Evolutionary conservation across 2,113 vertebrate genomes (phyloP).

Genomic region (Sciurus niger): DNA sequence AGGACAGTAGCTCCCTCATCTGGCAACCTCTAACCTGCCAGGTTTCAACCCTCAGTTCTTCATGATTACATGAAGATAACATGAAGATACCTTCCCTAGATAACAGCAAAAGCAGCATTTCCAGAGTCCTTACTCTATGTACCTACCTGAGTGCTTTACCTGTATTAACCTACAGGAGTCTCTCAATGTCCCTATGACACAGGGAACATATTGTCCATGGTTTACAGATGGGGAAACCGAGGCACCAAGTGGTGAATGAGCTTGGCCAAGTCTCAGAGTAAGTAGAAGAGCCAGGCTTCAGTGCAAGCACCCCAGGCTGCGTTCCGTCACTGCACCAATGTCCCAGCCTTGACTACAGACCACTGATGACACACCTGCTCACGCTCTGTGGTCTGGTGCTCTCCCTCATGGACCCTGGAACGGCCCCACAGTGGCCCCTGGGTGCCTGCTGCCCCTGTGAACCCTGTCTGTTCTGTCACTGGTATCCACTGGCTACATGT

Average conservation of each 20-base stretch:
- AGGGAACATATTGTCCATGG: not conserved
- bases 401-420: rapidly evolving
- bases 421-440: too few species aligned
- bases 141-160: not conserved
- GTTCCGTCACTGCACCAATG: rapidly evolving
- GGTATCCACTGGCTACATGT: not conserved
- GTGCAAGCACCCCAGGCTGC: not conserved
- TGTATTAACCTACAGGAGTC: not conserved
- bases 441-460: not conserved
- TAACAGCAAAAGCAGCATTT: not conserved
- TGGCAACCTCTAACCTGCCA: not conserved
- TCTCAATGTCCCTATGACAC: rapidly evolving
- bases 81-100: not conserved
- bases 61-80: not conserved
- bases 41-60: not conserved
- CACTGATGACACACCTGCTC: not conserved
- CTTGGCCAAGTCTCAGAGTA: not conserved
- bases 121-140: not conserved
- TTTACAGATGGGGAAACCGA: not conserved
- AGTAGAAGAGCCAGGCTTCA: not conserved
- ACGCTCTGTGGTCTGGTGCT: not conserved
- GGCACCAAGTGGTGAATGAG: not conserved
- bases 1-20: too few species aligned
- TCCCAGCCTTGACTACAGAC: not conserved
- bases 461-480: too few species aligned